Percentiles rank a stretch among this genome's conserved stretches.
These are phyloP conservation scores for Aldabrachelys gigantea DNA, from an alignment of 2,113 vertebrate genomes.

Conservation along the genomic window DNA sequence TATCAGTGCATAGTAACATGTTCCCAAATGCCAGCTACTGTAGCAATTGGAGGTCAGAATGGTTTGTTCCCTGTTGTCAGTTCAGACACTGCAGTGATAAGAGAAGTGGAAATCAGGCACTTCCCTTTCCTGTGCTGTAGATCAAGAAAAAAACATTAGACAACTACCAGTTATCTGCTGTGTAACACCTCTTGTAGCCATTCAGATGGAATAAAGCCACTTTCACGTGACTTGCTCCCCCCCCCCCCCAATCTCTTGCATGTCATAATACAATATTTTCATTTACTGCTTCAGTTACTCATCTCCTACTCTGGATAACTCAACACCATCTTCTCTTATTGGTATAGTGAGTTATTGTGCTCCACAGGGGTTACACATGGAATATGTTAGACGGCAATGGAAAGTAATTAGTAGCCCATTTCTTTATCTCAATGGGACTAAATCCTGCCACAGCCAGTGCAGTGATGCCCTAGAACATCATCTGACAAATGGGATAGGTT, in stretches of 20 bases:
- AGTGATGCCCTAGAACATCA: accelerated
- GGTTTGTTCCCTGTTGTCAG: conserved; percentile 32
- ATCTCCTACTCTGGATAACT: neutral
- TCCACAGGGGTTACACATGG: accelerated
- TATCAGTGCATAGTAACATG: neutral
- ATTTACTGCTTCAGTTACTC: accelerated
- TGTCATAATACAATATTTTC: accelerated
- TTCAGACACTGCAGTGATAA: neutral
- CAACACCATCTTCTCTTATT: accelerated
- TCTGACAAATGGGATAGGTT: neutral
- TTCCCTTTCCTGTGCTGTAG: conserved; percentile 66
- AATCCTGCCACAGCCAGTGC: accelerated
- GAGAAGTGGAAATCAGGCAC: conserved; percentile 36
- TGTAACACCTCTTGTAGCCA: neutral
- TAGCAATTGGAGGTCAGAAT: neutral
- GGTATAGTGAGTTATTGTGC: accelerated
- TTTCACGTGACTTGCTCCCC: neutral
- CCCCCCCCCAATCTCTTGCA: conserved; percentile 8
- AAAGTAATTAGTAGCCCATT: neutral
- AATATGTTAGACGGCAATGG: neutral
- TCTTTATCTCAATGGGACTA: accelerated
- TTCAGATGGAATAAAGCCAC: conserved; percentile 40
- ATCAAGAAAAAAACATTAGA: conserved; percentile 42
- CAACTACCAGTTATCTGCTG: conserved; percentile 50
- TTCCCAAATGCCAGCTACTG: neutral